These are phyloP conservation scores for Perodicticus potto DNA, from an alignment of 2,797 vertebrate species.

Conservation along the genomic window DNA sequence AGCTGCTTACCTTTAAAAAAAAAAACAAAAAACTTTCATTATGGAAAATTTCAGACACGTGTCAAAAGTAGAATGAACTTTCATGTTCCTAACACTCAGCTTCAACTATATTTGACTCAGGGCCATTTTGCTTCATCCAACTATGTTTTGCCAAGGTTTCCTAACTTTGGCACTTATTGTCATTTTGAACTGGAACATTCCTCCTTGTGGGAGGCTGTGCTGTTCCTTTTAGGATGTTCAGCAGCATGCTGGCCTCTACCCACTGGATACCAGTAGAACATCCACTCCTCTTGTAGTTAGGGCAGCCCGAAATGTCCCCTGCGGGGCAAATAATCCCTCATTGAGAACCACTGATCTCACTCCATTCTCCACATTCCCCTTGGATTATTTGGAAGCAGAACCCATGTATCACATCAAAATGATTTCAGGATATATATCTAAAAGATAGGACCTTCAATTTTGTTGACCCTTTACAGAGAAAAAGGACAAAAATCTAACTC, in stretches of 20 bases:
- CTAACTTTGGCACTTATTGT: background rate
- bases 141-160: background rate
- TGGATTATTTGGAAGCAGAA: constrained; percentile 2
- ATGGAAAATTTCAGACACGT: background rate
- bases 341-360: background rate
- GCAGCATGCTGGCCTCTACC: background rate
- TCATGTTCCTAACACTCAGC: background rate
- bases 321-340: background rate
- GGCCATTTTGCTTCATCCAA: background rate
- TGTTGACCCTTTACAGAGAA: background rate
- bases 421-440: background rate
- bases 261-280: background rate
- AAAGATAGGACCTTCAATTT: background rate
- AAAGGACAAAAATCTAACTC: background rate
- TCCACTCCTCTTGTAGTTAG: background rate
- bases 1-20: background rate
- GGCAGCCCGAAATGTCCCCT: background rate
- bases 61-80: background rate
- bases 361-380: background rate
- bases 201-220: background rate
- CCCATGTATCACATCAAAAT: background rate
- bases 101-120: background rate
- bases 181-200: background rate
- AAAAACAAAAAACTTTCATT: background rate
- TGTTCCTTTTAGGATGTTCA: background rate